phyloP scores from a whole-genome alignment of 1,140 invertebrate genomes.

The Procambarus clarkii region DNA sequence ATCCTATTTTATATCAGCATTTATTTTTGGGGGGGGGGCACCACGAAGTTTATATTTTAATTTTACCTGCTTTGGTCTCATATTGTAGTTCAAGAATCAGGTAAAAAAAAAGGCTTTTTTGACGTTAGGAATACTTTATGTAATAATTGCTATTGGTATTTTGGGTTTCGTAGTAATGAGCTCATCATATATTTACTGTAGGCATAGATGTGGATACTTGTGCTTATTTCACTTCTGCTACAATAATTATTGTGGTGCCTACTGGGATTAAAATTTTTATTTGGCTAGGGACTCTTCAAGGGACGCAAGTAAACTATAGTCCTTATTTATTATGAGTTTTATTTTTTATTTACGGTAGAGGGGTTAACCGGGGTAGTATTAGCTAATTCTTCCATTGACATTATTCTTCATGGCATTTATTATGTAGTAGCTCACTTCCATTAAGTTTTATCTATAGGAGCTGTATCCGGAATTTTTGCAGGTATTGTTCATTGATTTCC shows the following conservation, averaged over 20 bases:
- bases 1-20: conserved; percentile 82
- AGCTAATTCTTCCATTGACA: too few species aligned
- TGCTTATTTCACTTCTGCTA: conserved; percentile 1
- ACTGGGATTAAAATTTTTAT: conserved; percentile 12
- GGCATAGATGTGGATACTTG: not conserved
- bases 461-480: too few species aligned
- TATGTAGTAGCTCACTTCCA: too few species aligned
- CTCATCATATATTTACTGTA: conserved; percentile 20
- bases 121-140: not conserved
- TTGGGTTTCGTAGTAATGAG: conserved; percentile 9
- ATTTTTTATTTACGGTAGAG: too few species aligned
- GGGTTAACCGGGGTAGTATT: too few species aligned
- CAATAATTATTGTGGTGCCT: conserved; percentile 16
- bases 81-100: conserved; percentile 74
- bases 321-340: not conserved
- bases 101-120: not conserved
- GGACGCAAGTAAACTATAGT: not conserved
- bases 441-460: too few species aligned
- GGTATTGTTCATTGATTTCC: too few species aligned
- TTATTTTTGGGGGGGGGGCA: conserved; percentile 87
- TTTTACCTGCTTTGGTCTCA: conserved; percentile 81
- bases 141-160: not conserved
- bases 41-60: conserved; percentile 86
- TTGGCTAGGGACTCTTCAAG: not conserved
- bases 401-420: too few species aligned